phyloP scores from a whole-genome alignment of 2,797 vertebrate species.

The Pseudomugil gertrudae region DNA sequence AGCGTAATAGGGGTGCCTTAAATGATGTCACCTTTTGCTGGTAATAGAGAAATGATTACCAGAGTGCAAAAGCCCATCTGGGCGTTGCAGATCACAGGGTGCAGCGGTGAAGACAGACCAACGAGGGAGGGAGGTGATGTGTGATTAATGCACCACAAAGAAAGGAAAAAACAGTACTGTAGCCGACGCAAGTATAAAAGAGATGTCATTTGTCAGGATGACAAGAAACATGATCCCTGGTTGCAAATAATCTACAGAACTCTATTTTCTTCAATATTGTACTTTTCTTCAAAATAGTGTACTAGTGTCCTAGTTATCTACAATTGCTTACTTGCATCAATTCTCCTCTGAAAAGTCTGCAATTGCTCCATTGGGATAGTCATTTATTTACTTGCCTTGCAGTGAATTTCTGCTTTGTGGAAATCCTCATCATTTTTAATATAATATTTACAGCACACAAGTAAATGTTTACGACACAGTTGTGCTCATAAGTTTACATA shows the following conservation, averaged over 20 bases:
- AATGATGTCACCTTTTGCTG: conserved; percentile 61
- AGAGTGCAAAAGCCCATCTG: conserved; percentile 56
- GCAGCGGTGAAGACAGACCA: conserved; percentile 31
- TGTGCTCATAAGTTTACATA: no score
- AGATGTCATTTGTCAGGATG: conserved; percentile 54
- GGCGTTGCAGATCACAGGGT: conserved; percentile 46
- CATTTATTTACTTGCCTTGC: conserved; percentile 30
- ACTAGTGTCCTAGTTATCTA: conserved; percentile 15
- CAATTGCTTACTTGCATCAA: neutral
- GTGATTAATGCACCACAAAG: conserved; percentile 44
- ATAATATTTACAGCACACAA: conserved; percentile 1
- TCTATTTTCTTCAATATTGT: conserved; percentile 4
- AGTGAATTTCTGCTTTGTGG: conserved; percentile 4
- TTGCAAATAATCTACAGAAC: conserved; percentile 26
- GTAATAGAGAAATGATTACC: conserved; percentile 63
- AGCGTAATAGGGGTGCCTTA: neutral
- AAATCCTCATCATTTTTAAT: neutral
- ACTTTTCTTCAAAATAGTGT: conserved; percentile 1
- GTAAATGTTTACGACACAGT: no score
- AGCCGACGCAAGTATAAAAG: conserved; percentile 41
- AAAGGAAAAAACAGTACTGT: neutral
- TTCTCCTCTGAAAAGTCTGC: neutral
- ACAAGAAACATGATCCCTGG: conserved; percentile 26
- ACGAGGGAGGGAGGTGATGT: conserved; percentile 35
- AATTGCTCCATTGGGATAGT: conserved; percentile 22